Evolutionary conservation across 2,113 vertebrate genomes (phyloP).

Genomic region (Rhadina sibilatrix): DNA sequence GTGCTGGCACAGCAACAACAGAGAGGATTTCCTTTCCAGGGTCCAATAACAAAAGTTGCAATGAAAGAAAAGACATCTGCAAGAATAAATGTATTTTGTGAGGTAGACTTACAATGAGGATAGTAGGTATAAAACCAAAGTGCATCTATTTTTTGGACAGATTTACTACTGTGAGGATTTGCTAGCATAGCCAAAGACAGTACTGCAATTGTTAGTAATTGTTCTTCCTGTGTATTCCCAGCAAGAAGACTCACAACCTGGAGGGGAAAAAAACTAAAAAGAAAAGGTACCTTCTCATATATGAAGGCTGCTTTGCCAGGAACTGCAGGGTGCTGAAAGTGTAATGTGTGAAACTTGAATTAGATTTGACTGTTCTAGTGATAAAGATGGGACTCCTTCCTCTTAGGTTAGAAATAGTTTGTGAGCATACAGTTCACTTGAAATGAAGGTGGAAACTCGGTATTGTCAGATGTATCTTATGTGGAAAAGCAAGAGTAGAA

Average conservation of each 20-base stretch:
- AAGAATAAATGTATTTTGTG: constrained; percentile 22
- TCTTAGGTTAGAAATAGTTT: background rate
- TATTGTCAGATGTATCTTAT: background rate
- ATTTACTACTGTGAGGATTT: background rate
- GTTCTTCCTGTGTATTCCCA: background rate
- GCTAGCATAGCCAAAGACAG: background rate
- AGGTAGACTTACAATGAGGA: background rate
- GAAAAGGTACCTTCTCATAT: background rate
- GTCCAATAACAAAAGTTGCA: background rate
- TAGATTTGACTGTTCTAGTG: background rate
- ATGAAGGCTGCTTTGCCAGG: background rate
- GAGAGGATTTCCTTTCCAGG: background rate
- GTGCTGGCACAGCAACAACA: background rate
- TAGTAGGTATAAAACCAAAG: background rate
- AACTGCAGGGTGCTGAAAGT: background rate
- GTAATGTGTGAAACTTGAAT: background rate
- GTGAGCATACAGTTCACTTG: background rate
- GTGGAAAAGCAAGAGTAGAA: background rate
- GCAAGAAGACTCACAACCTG: background rate
- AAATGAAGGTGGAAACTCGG: background rate
- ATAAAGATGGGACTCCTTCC: background rate
- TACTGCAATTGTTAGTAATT: background rate
- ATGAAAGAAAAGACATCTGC: background rate
- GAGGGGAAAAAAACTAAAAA: background rate
- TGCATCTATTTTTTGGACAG: background rate